Evolutionary conservation across 2,113 vertebrate genomes (phyloP).

Genomic region (Caretta caretta): DNA sequence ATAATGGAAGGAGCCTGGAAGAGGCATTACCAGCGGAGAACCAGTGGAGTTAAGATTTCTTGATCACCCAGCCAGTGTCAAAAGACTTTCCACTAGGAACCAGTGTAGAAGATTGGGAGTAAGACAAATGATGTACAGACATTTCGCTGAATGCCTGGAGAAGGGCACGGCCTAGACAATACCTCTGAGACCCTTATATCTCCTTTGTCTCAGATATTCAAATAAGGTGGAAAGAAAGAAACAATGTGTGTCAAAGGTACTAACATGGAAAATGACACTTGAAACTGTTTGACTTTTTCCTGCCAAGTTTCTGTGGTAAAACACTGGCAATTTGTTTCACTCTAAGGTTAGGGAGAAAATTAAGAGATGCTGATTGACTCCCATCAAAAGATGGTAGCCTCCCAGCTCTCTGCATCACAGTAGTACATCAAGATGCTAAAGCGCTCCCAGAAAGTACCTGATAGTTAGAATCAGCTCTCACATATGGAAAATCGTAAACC

Average conservation of each 20-base stretch:
- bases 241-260: background rate
- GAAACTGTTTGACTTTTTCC: background rate
- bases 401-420: background rate
- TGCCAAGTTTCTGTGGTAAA: background rate
- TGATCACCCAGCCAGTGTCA: background rate
- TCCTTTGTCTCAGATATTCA: background rate
- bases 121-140: background rate
- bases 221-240: background rate
- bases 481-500: background rate
- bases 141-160: background rate
- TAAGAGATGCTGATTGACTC: background rate
- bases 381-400: background rate
- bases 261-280: background rate
- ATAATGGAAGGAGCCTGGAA: background rate
- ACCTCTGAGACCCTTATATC: background rate
- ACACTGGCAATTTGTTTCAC: background rate
- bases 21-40: background rate
- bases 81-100: background rate
- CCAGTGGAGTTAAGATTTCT: background rate
- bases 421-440: background rate
- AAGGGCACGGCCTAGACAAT: background rate
- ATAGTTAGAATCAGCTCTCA: background rate
- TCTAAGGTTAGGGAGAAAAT: background rate
- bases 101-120: background rate
- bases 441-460: background rate